phyloP scores from a whole-genome alignment of 1,140 invertebrate species.

The Hylaeus anthracinus region DNA sequence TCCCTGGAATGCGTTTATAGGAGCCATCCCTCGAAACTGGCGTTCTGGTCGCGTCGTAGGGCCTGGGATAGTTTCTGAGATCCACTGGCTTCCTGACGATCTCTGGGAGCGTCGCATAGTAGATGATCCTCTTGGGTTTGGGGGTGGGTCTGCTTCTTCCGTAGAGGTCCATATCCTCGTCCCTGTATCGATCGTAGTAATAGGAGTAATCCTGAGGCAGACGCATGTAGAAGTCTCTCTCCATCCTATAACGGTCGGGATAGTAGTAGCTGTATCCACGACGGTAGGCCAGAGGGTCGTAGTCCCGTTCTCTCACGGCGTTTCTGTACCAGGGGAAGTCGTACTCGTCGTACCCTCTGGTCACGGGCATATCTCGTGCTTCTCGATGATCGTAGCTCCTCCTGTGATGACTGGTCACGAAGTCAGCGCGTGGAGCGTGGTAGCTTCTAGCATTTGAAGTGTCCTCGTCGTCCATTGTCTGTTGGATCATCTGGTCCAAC shows the following conservation, averaged over 20 bases:
- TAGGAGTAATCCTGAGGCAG: constrained; percentile 56
- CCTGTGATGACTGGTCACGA: constrained; percentile 70
- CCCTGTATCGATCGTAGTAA: constrained; percentile 71
- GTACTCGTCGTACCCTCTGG: constrained; percentile 68
- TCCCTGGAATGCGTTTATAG: constrained; percentile 61
- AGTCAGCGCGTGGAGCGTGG: constrained; percentile 71
- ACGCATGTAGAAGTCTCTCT: constrained; percentile 66
- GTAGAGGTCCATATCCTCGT: constrained; percentile 71
- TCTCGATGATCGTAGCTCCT: constrained; percentile 67
- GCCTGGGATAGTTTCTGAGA: constrained; percentile 67
- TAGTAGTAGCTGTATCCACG: constrained; percentile 59
- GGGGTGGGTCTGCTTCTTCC: constrained; percentile 67
- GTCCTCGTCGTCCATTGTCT: constrained; percentile 36
- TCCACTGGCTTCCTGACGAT: constrained; percentile 77
- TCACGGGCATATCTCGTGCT: constrained; percentile 65
- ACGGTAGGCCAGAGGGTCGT: constrained; percentile 66
- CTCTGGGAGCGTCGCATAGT: constrained; percentile 80
- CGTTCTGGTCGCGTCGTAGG: constrained; percentile 59
- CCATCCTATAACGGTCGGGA: constrained; percentile 71
- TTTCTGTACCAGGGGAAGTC: constrained; percentile 67
- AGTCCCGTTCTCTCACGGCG: constrained; percentile 63
- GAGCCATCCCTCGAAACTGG: constrained; percentile 48
- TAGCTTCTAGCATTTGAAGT: constrained; percentile 11
- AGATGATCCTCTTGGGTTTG: constrained; percentile 79
- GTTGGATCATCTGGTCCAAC: constrained; percentile 58